Conservation (phyloP, 2,113 vertebrate species). For the Charadrius vociferus region DNA sequence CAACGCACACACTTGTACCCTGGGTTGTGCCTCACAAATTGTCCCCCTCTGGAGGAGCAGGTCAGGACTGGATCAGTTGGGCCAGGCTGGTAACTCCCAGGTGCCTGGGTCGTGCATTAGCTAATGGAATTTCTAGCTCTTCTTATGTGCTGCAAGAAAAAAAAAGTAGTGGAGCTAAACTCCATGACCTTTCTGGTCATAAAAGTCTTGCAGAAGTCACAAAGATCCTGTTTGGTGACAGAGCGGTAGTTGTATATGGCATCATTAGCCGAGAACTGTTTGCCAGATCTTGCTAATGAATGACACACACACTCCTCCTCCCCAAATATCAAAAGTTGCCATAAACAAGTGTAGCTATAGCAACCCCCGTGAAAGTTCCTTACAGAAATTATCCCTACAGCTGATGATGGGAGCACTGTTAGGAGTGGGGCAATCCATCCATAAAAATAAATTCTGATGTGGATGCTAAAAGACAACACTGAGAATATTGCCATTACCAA, state of each 20-base stretch:
- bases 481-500: conserved; percentile 37
- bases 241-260: neutral
- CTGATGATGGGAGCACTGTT: neutral
- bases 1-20: neutral
- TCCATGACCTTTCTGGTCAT: neutral
- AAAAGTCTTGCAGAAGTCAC: neutral
- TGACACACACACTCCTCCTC: accelerated
- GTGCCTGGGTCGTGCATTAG: neutral
- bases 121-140: neutral
- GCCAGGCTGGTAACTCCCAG: neutral
- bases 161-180: neutral
- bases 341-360: neutral
- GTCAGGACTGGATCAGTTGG: neutral
- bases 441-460: neutral
- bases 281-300: neutral
- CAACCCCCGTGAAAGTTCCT: neutral
- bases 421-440: neutral
- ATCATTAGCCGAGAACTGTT: neutral
- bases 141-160: neutral
- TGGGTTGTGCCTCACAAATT: neutral
- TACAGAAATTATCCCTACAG: neutral
- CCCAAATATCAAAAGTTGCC: neutral
- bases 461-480: neutral
- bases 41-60: neutral
- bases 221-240: neutral